These are phyloP conservation scores for Erannis defoliaria DNA, from an alignment of 2,888 invertebrate genomes.

Conservation along the genomic window DNA sequence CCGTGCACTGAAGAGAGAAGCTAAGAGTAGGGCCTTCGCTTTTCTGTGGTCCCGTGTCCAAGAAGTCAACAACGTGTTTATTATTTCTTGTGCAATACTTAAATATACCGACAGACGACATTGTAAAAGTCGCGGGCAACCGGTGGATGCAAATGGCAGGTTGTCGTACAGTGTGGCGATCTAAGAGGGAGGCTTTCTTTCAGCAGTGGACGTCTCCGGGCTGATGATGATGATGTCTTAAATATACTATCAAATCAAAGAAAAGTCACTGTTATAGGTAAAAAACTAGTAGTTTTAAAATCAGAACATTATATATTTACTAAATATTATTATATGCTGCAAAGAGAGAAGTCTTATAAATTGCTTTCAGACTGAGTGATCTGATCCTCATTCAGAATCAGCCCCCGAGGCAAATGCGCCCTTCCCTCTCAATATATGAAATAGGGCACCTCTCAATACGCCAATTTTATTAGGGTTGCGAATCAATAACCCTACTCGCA, in stretches of 20 bases:
- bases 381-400: constrained; percentile 65
- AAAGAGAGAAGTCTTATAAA: constrained; percentile 49
- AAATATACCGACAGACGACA: too few species aligned
- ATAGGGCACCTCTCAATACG: constrained; percentile 73
- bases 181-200: too few species aligned
- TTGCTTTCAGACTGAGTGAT: constrained; percentile 60
- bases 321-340: constrained; percentile 12
- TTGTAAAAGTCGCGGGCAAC: too few species aligned
- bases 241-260: neutral
- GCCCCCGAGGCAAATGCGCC: constrained; percentile 63
- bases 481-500: constrained; percentile 74
- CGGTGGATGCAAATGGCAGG: too few species aligned
- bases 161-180: too few species aligned
- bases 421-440: constrained; percentile 73
- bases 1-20: too few species aligned
- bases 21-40: too few species aligned
- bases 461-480: constrained; percentile 81
- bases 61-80: neutral
- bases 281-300: neutral
- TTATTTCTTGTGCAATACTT: too few species aligned
- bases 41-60: too few species aligned
- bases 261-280: neutral
- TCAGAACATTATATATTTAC: neutral
- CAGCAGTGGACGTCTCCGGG: too few species aligned
- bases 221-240: too few species aligned